These are phyloP conservation scores for Gymnocypris eckloni DNA, from an alignment of 2,797 vertebrate genomes.

Conservation along the genomic window DNA sequence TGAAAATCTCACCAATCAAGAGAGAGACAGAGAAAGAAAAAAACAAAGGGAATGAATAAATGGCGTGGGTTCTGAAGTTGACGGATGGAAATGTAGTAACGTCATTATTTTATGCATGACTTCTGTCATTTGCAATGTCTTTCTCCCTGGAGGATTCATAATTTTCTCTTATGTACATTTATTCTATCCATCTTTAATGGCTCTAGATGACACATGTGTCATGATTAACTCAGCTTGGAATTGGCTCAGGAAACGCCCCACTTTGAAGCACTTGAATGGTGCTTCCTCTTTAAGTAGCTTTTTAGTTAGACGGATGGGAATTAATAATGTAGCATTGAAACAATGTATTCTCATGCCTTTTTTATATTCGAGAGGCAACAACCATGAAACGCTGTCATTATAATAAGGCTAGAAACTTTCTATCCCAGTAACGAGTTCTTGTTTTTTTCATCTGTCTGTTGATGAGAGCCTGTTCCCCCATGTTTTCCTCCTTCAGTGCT, in stretches of 20 bases:
- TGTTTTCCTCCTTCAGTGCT: conserved; percentile 3
- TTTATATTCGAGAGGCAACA: conserved; percentile 16
- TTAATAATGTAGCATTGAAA: conserved; percentile 46
- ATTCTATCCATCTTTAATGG: conserved; percentile 69
- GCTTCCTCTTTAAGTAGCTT: conserved; percentile 33
- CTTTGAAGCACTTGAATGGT: conserved; percentile 57
- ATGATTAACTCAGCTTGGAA: conserved; percentile 62
- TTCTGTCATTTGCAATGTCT: conserved; percentile 47
- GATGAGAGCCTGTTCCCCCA: conserved; percentile 4
- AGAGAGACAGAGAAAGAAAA: conserved; percentile 9
- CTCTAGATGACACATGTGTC: conserved; percentile 62
- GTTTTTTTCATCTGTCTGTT: conserved; percentile 23
- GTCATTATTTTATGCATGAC: conserved; percentile 70
- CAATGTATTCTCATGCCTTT: conserved; percentile 40
- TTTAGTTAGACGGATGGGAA: conserved; percentile 44
- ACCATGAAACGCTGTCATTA: conserved; percentile 28
- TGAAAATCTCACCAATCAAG: conserved; percentile 47
- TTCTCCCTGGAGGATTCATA: conserved; percentile 50
- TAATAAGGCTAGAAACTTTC: conserved; percentile 28
- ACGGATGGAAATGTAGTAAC: conserved; percentile 53
- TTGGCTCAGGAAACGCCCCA: conserved; percentile 54
- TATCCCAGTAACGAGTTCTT: conserved; percentile 30
- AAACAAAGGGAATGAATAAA: conserved; percentile 27
- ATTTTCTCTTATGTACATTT: conserved; percentile 56
- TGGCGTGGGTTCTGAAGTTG: conserved; percentile 64